Conservation (phyloP, 2,888 invertebrate species). For the Campopleginae sp. region DNA sequence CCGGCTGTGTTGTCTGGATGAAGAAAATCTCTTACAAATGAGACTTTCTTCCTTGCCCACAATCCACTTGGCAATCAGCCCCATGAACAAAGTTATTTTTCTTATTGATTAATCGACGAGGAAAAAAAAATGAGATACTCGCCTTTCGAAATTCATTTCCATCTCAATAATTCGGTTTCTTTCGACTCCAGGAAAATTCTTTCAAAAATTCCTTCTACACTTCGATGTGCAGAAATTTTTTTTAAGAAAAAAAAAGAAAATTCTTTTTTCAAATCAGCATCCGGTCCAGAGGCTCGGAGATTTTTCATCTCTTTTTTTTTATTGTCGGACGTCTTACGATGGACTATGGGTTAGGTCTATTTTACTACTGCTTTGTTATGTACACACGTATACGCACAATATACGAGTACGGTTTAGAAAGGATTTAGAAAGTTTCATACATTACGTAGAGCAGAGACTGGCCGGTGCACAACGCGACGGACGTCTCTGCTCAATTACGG, state of each 20-base stretch:
- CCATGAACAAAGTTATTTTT: background rate
- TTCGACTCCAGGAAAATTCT: background rate
- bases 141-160: background rate
- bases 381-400: conserved; percentile 12
- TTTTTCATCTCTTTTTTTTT: background rate
- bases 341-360: conserved; percentile 24
- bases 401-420: conserved; percentile 70
- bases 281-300: conserved; percentile 3
- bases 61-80: background rate
- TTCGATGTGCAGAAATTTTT: no score
- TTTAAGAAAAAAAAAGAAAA: no score
- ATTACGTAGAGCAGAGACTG: conserved; percentile 66
- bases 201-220: no score
- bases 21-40: conserved; percentile 12
- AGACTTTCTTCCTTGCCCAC: background rate
- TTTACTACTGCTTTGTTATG: conserved; percentile 35
- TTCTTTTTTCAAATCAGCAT: no score
- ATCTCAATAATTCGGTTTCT: background rate
- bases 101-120: background rate
- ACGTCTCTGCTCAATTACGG: conserved; percentile 74
- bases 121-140: background rate
- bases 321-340: background rate
- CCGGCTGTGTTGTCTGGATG: conserved; percentile 54
- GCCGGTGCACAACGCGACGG: conserved; percentile 66
- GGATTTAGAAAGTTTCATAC: conserved; percentile 76